Percentiles rank a stretch among this genome's conserved stretches.
Conservation (phyloP, 2,797 vertebrate genomes). For the Poecilia picta region DNA sequence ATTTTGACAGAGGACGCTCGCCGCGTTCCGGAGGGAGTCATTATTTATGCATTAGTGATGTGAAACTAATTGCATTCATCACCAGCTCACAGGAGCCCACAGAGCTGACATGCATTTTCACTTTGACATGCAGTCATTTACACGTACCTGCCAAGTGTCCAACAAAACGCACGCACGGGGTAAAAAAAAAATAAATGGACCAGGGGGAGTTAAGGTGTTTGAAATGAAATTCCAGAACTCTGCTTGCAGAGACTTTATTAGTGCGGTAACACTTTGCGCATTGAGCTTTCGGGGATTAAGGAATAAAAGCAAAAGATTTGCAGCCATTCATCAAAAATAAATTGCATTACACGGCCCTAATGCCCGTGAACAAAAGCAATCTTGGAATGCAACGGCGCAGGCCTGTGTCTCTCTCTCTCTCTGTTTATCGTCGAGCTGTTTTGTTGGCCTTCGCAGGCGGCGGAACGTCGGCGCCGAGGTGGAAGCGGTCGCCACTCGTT, state of each 20-base stretch:
- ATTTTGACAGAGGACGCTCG: slow-evolving; percentile 56
- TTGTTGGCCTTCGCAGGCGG: slow-evolving; percentile 22
- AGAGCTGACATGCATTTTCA: slow-evolving; percentile 58
- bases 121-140: slow-evolving; percentile 54
- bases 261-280: background rate
- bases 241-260: slow-evolving; percentile 14
- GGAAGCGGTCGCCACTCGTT: slow-evolving; percentile 44
- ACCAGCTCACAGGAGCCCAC: slow-evolving; percentile 44
- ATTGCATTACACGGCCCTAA: slow-evolving; percentile 21
- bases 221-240: slow-evolving; percentile 39
- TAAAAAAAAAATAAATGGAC: background rate
- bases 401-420: background rate
- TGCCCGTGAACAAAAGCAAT: slow-evolving; percentile 13
- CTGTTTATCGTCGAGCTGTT: slow-evolving; percentile 18
- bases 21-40: slow-evolving; percentile 55
- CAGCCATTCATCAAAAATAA: slow-evolving; percentile 15
- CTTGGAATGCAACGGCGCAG: background rate
- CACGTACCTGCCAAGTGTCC: slow-evolving; percentile 48
- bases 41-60: slow-evolving; percentile 78
- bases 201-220: background rate
- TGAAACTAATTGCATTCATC: slow-evolving; percentile 78
- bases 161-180: background rate
- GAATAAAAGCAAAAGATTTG: slow-evolving; percentile 19
- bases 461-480: slow-evolving; percentile 42
- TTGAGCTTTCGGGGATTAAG: background rate